These are phyloP conservation scores for Charina bottae DNA, from an alignment of 2,113 vertebrate genomes.

Conservation along the genomic window DNA sequence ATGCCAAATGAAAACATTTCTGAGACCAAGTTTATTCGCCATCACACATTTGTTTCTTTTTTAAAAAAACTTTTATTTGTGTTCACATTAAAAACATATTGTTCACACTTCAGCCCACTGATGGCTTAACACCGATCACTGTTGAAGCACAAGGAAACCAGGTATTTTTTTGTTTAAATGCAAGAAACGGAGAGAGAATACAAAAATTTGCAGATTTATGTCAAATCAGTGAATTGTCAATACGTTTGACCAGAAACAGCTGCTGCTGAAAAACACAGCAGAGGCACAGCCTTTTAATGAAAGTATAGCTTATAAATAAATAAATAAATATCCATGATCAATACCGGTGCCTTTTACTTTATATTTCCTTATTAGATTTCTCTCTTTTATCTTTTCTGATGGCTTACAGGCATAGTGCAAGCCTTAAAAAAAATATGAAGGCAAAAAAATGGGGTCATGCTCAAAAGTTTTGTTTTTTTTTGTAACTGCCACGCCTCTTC, in stretches of 20 bases:
- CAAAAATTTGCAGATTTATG: not conserved
- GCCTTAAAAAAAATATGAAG: not conserved
- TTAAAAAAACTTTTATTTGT: slow-evolving; percentile 1
- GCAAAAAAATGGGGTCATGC: not conserved
- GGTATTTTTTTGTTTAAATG: not conserved
- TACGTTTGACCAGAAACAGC: not conserved
- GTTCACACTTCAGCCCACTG: not conserved
- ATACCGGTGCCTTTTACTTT: not conserved
- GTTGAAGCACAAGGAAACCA: not conserved
- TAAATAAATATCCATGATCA: not conserved
- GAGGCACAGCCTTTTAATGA: not conserved
- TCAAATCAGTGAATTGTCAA: not conserved
- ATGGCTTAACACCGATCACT: not conserved
- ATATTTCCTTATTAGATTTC: not conserved
- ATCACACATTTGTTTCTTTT: not conserved
- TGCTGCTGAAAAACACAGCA: not conserved
- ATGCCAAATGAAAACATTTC: not conserved
- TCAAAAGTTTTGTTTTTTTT: not conserved
- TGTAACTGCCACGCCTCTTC: not conserved
- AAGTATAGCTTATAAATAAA: not conserved
- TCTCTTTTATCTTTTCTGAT: not conserved
- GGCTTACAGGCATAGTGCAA: not conserved
- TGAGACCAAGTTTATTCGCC: not conserved
- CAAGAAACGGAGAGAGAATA: no score
- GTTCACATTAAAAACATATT: not conserved